Percentiles rank a stretch among this genome's conserved stretches.
phyloP scores from a whole-genome alignment of 1,140 invertebrate genomes.

The Heliconius nattereri region DNA sequence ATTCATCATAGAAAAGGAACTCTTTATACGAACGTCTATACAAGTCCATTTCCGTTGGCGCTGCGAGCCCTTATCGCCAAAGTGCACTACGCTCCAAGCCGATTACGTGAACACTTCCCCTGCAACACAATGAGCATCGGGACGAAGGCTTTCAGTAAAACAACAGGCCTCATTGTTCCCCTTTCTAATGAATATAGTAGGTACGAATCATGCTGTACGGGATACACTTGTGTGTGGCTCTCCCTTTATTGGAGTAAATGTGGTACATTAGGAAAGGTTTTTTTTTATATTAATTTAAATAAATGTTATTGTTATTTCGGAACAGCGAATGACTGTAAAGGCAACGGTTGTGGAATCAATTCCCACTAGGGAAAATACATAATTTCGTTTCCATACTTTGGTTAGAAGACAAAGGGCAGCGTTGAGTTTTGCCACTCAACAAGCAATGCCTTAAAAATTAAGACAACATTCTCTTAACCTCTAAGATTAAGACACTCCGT shows the following conservation, averaged over 20 bases:
- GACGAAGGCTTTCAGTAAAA: conserved; percentile 35
- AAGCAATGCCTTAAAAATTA: too few relatives aligned
- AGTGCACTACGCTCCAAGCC: conserved; percentile 43
- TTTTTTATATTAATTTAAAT: not conserved
- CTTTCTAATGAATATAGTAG: conserved; percentile 35
- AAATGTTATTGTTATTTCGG: too few relatives aligned
- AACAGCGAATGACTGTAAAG: too few relatives aligned
- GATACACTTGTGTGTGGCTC: not conserved
- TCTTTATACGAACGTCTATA: conserved; percentile 30
- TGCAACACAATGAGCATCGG: conserved; percentile 37
- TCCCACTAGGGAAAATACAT: too few relatives aligned
- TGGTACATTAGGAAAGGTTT: not conserved
- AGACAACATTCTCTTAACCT: too few relatives aligned
- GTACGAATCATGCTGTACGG: not conserved
- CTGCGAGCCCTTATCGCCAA: conserved; percentile 39
- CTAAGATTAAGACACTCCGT: too few relatives aligned
- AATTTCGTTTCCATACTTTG: too few relatives aligned
- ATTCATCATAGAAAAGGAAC: conserved; percentile 8
- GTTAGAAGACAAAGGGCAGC: too few relatives aligned
- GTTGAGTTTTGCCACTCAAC: too few relatives aligned
- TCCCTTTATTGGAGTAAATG: not conserved
- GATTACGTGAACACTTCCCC: conserved; percentile 40
- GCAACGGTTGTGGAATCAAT: too few relatives aligned
- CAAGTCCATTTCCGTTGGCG: conserved; percentile 38
- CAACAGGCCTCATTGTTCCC: conserved; percentile 37